Evolutionary conservation across 2,888 invertebrate species (phyloP), one percentile per base, ranked within the genome.

Genomic region (Brenthis daphne): DNA sequence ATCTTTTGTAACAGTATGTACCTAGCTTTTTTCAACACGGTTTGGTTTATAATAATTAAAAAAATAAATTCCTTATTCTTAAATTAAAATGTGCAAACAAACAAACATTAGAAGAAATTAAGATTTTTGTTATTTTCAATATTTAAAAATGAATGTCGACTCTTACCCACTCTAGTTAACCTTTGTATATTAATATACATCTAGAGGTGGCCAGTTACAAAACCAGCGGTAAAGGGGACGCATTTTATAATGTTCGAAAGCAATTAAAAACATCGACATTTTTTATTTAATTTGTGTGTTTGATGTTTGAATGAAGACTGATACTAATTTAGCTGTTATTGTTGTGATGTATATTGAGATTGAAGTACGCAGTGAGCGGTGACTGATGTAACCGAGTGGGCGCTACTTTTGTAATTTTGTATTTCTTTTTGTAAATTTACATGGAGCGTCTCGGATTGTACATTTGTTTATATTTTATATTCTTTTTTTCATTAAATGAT

Each of bases 271-370:
- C 56, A 67, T 48, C 33, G 29, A 53, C 55, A 43, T 69, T 61
- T 54, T 63, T 54, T 79, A 81, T 79, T 43, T 64, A 57, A 56
- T 64, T 48, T 71, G 75, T 70, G 65, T 82, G 81, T 77, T 79
- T 74, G 75, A 80, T 80, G 86, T 84, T 86, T 87, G 88, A 82
- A 84, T 88, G 90, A 91, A 91, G 91, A 91, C 90, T 92, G 91
- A 91, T 74, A 79, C 82, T 80, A 79, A 60, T 67, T 61, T 63
- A 67, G 56, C n/a, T 63, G 12, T 66, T 73, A 43, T 11, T 76
- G 78, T 80, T 77, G 75, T 75, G 77, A 75, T 77, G 70, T 67
- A 76, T 79, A 79, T 78, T 82, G 75, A 74, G 74, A 70, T 60
- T 4, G 13, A 54, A 6, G 29, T 24, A 29, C 20, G 24, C 12